Evolutionary conservation across 2,797 vertebrate genomes (phyloP), one percentile per base, ranked within the genome.

Genomic region (Nyctalus aviator): DNA sequence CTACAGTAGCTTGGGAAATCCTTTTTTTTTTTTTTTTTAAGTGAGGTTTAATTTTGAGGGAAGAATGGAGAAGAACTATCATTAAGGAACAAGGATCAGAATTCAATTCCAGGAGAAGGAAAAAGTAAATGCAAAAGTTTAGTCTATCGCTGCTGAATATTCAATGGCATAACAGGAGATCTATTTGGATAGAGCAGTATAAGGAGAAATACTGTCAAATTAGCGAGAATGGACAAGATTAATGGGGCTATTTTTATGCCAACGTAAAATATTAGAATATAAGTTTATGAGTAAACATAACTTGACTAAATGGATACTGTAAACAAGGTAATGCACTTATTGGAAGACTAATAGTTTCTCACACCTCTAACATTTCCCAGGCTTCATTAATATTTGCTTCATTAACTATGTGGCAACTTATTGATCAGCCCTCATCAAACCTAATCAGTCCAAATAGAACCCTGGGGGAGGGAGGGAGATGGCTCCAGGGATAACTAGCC

Each of bases 161-260:
- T 55, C 75, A 82, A 0, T 50, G 50, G 78, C 57, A 46, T 32
- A 84, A 17, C 30, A 53, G 15, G 15, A 88, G 8, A 83, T 15
- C 6, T 37, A 6, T 32, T 82, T 91, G 68, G 62, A 46, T 92
- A 21, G 7, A 89, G 30, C 2, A 95, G 44, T 21, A 5, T 17
- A 35, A 37, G 17, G 20, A 91, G 48, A 72, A 62, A 59, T 55
- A 83, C 69, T 88, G 21, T 91, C 37, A 94, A 75, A 94, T 76
- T 83, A 85, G 25, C 41, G 41, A 37, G 14, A 37, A 69, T 25
- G 30, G 50, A n/a, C 27, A 86, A 35, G 9, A 73, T 46, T 79
- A 37, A 76, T 76, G 53, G 30, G 30, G 17, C 12, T 86, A n/a
- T 64, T 64, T 82, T 8, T 78, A 55, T 72, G 44, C 32, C 8